These are phyloP conservation scores for Chaenogobius annularis DNA, from an alignment of 2,113 vertebrate genomes.

Conservation along the genomic window DNA sequence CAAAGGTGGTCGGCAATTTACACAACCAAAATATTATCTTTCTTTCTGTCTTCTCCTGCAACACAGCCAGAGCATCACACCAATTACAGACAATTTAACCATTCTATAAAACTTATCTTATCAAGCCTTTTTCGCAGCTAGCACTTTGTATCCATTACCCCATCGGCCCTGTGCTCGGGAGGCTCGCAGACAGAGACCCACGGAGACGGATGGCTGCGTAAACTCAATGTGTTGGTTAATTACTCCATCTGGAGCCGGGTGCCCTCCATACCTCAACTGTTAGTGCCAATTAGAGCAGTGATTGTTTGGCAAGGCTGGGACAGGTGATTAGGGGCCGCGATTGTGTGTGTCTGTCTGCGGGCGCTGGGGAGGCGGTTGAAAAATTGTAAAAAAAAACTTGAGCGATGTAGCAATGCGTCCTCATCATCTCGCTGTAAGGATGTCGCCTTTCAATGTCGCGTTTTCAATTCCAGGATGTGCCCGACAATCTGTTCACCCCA, in stretches of 20 bases:
- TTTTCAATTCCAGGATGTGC: neutral
- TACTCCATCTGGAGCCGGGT: conserved; percentile 23
- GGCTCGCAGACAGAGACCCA: neutral
- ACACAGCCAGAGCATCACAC: neutral
- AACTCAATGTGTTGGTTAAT: conserved; percentile 18
- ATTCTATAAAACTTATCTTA: conserved; percentile 7
- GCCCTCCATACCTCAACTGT: conserved; percentile 21
- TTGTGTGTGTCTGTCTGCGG: neutral
- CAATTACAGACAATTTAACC: conserved; percentile 12
- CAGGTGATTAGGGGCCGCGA: conserved; percentile 16
- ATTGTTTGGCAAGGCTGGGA: conserved; percentile 21
- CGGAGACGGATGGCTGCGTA: conserved; percentile 2
- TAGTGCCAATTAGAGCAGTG: conserved; percentile 23
- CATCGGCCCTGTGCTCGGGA: neutral
- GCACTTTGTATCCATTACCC: conserved; percentile 7
- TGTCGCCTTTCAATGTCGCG: conserved; percentile 5
- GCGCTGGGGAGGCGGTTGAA: neutral
- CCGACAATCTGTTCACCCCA: neutral
- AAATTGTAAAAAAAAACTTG: no score
- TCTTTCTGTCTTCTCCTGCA: neutral
- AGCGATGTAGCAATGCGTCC: conserved; percentile 15
- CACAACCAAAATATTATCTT: neutral
- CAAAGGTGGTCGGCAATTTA: no score
- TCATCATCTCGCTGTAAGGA: neutral
- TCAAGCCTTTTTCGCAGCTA: neutral